Evolutionary conservation across 2,797 vertebrate species (phyloP).

Genomic region (Eptatretus atami): DNA sequence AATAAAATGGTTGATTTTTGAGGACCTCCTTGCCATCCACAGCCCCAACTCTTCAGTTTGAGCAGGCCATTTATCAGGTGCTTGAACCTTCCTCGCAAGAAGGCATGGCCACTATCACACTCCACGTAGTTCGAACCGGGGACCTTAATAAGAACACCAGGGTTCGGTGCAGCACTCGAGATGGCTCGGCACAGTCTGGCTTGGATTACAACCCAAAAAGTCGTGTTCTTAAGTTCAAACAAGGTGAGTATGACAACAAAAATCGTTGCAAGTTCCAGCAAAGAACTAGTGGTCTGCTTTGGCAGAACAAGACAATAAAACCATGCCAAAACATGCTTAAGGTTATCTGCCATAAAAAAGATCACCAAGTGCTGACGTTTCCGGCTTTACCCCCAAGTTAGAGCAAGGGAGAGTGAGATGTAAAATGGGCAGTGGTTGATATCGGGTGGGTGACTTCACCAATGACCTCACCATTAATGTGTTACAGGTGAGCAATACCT

Average conservation of each 20-base stretch:
- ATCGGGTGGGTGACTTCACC: too few relatives aligned
- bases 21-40: constrained; percentile 1
- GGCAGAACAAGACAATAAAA: too few relatives aligned
- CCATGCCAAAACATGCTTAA: too few relatives aligned
- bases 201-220: constrained; percentile 91
- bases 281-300: too few relatives aligned
- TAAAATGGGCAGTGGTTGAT: too few relatives aligned
- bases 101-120: constrained; percentile 28
- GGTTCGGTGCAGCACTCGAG: constrained; percentile 77
- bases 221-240: constrained; percentile 51
- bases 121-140: constrained; percentile 48
- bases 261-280: too few relatives aligned
- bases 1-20: background rate
- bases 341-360: too few relatives aligned
- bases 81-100: constrained; percentile 54
- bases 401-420: too few relatives aligned
- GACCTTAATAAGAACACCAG: constrained; percentile 73
- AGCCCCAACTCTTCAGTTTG: constrained; percentile 88
- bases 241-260: constrained; percentile 23
- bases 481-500: too few relatives aligned
- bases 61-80: constrained; percentile 55
- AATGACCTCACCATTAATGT: too few relatives aligned
- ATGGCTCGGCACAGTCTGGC: constrained; percentile 88
- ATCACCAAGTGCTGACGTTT: too few relatives aligned
- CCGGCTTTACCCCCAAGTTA: too few relatives aligned